These are phyloP conservation scores for Poecilus cupreus DNA, from an alignment of 2,888 invertebrate genomes.

Conservation along the genomic window DNA sequence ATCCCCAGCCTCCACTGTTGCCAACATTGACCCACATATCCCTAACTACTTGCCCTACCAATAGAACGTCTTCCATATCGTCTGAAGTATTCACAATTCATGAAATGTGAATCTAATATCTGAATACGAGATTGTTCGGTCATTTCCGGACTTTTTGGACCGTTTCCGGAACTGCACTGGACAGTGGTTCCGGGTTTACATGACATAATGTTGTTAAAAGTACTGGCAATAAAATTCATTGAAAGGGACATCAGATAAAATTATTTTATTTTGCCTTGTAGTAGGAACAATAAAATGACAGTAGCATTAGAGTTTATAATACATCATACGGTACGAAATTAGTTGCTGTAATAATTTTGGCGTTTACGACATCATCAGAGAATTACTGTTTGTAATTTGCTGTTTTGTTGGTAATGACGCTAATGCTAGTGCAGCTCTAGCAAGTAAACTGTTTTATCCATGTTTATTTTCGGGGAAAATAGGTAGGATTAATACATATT, in stretches of 20 bases:
- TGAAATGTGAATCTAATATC: conserved; percentile 12
- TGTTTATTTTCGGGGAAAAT: too few species aligned
- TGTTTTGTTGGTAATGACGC: not conserved
- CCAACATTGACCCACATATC: conserved; percentile 35
- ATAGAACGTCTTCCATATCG: not conserved
- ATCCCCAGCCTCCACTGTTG: not conserved
- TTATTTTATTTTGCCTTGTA: too few species aligned
- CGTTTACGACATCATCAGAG: not conserved
- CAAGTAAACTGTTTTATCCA: too few species aligned
- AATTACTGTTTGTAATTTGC: not conserved
- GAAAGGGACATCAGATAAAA: not conserved
- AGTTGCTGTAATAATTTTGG: not conserved
- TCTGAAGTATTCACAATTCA: not conserved
- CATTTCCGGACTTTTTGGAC: not conserved
- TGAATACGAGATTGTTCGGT: conserved; percentile 7
- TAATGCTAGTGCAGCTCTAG: not conserved
- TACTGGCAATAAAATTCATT: not conserved
- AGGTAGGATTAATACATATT: too few species aligned
- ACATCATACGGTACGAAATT: not conserved
- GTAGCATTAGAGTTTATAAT: not conserved
- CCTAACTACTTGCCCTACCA: not conserved
- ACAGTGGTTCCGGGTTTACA: not conserved
- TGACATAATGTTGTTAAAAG: conserved; percentile 8
- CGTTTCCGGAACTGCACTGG: conserved; percentile 9
- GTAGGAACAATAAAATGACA: not conserved